phyloP scores from a whole-genome alignment of 2,113 vertebrate genomes.

The Megaceryle torquata region DNA sequence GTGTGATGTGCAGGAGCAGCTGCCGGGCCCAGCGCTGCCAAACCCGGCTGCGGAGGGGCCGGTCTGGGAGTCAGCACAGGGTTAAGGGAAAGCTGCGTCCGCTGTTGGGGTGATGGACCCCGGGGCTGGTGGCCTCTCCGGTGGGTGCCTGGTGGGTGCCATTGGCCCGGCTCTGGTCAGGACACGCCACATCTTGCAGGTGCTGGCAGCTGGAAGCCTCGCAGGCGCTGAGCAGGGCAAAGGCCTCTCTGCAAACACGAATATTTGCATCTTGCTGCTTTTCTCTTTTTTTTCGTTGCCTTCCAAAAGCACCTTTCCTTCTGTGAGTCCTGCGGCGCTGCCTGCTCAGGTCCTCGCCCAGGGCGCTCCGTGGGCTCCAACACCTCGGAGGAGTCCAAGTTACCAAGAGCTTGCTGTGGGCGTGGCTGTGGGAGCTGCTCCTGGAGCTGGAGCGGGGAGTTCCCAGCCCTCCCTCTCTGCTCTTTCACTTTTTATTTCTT shows the following conservation, averaged over 20 bases:
- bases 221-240: not conserved
- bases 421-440: rapidly evolving
- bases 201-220: not conserved
- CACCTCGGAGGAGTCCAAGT: not conserved
- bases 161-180: rapidly evolving
- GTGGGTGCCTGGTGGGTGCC: not conserved
- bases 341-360: not conserved
- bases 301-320: not conserved
- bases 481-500: not conserved
- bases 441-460: not conserved
- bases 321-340: not conserved
- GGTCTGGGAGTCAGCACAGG: not conserved
- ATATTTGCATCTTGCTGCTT: not conserved
- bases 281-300: too few species aligned
- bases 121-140: not conserved
- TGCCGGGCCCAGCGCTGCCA: not conserved
- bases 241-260: not conserved
- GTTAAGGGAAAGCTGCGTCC: rapidly evolving
- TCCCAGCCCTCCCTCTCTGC: not conserved
- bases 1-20: not conserved
- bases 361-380: rapidly evolving
- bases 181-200: rapidly evolving
- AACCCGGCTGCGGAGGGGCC: not conserved
- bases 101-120: not conserved
- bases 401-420: rapidly evolving